Evolutionary conservation across 1,140 invertebrate genomes (phyloP), one percentile per base, ranked within the genome.

Genomic region (Phocides pigmalion): DNA sequence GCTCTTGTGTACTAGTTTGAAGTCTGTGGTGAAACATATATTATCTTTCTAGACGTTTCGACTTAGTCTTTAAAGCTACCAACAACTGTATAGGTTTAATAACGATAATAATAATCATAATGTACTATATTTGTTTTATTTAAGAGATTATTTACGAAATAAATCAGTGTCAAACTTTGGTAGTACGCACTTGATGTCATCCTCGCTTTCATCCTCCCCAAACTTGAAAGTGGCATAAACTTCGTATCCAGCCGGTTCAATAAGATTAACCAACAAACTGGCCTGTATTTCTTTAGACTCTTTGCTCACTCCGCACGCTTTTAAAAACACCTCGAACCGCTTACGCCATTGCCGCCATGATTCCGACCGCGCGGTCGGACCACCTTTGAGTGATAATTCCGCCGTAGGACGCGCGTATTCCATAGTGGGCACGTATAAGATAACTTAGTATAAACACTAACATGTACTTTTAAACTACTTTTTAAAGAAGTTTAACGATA

Each of bases 241-340:
- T 3, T 47, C 44, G n/a, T 47, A 47, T 3, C 44, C 44, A 8
- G 44, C 44, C 0, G 44, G 3, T 8, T 19, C 44, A 12, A 64
- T 61, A 28, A 68, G 66, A 53, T 68, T 68, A n/a, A 68, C 62
- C 47, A 68, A 50, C 54, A 64, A 51, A 25, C 66, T 68, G 15
- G 62, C 54, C 46, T 68, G 62, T n/a, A 68, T 53, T 22, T 59
- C 62, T 5, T 50, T 37, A 4, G 61, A 35, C 62, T 68, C 62
- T 16, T 68, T 68, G 53, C 53, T 64, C 32, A 35, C 32, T 35
- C 32, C 32, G 3, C 3, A 35, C 9, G 32, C 32, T n/a, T 35
- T 68, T n/a, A 59, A 11, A 50, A 70, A 70, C 4, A 70, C 28
- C n/a, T 49, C 37, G 50, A 58, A 66, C n/a, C 19, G 44, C 44